Base-by-base conservation (phyloP, 2,797 vertebrate species). In the Coregonus suidteri region DNA sequence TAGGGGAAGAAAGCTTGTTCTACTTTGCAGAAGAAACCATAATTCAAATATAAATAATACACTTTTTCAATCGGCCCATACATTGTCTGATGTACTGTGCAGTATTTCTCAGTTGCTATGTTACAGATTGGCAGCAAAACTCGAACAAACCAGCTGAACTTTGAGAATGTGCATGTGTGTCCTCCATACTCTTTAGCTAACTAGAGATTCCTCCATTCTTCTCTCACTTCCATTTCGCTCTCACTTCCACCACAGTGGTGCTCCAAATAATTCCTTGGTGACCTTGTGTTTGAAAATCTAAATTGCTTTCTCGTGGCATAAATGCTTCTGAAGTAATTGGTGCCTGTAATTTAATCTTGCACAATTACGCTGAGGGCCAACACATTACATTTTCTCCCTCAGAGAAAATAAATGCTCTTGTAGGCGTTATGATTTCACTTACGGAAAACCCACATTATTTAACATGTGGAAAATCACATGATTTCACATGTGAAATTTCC, bases 291-390 rank as follows among this genome's bases (percentile, higher is more conserved):
- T 30, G 30, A 53, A 37, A 34, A 73, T 76, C 66, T 79, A 75
- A 73, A 53, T 67, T 66, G 67, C 73, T 66, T 71, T 31, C 37
- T 41, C n/a, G 59, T 59, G 52, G 73, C 9, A 25, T 76, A 73
- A 41, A 72, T 65, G 65, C 71, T 75, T 79, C 47, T 47, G 54
- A 73, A 65, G 64, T 72, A 47, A 80, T 20, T 35, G 53, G 66
- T 79, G 73, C 67, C 68, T 71, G 68, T 78, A 73, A 78, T 79
- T 85, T 77, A 73, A 81, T 79, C 76, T 71, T n/a, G 4, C 56
- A 71, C 62, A 81, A 75, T 79, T 81, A 82, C 11, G 11, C 77
- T 76, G 52, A 74, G 73, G 53, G 54, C 75, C 77, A 75, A 82
- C 69, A 66, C 34, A 68, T 83, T 85, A 6, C 56, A 59, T 59